These are phyloP conservation scores for Steatornis caripensis DNA, from an alignment of 2,113 vertebrate genomes.

Conservation along the genomic window DNA sequence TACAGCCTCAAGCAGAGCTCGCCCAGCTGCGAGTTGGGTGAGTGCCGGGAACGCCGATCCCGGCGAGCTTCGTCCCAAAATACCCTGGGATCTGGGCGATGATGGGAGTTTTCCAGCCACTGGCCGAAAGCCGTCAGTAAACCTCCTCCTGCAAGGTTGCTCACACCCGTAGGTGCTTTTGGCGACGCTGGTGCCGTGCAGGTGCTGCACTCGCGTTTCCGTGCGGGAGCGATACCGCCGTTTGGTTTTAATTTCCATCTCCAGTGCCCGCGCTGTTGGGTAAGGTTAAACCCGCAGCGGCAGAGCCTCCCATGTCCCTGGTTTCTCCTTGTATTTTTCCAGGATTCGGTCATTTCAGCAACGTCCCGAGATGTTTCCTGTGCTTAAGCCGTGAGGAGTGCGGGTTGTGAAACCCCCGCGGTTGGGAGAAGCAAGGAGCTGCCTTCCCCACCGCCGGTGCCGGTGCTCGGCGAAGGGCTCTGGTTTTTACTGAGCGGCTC, in stretches of 20 bases:
- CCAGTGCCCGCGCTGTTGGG: fast-evolving
- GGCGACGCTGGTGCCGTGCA: fast-evolving
- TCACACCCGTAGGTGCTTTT: fast-evolving
- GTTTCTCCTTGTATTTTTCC: not conserved
- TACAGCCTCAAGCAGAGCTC: not conserved
- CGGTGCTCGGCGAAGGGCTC: not conserved
- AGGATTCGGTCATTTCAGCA: not conserved
- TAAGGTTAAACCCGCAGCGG: not conserved
- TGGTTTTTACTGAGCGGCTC: not conserved
- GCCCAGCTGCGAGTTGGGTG: slow-evolving; percentile 62
- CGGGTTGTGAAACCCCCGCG: fast-evolving
- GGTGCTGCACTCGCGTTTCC: not conserved
- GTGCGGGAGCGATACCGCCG: fast-evolving
- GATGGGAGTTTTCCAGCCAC: too few species aligned
- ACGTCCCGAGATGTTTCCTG: too few species aligned
- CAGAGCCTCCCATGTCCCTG: fast-evolving
- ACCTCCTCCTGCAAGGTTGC: not conserved
- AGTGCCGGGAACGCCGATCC: not conserved
- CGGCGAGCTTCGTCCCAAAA: not conserved
- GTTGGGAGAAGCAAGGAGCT: not conserved
- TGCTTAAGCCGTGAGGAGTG: not conserved
- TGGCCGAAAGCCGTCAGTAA: too few species aligned
- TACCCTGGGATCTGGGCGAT: not conserved
- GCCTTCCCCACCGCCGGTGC: not conserved
- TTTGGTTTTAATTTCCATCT: not conserved